Conservation (phyloP, 2,888 invertebrate species). For the Drosophila suboccidentalis region DNA sequence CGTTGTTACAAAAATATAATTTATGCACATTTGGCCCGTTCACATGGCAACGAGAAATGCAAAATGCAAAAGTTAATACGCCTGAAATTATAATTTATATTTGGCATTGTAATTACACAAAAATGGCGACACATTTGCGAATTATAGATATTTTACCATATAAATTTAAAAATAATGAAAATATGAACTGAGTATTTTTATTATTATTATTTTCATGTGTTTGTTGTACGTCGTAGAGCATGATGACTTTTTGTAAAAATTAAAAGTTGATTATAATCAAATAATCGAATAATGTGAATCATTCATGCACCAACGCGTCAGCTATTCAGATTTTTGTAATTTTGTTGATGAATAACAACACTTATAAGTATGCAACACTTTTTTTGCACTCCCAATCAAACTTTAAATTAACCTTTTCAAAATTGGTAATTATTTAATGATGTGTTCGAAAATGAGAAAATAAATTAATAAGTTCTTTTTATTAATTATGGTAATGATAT, state of each 20-base stretch:
- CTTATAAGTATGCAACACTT: slow-evolving; percentile 45
- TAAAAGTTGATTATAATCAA: slow-evolving; percentile 57
- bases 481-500: slow-evolving; percentile 3
- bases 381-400: neutral
- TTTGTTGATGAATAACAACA: slow-evolving; percentile 5
- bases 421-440: slow-evolving; percentile 25
- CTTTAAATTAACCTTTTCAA: neutral
- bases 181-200: neutral
- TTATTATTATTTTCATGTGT: neutral
- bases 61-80: slow-evolving; percentile 56
- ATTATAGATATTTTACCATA: slow-evolving; percentile 11
- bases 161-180: slow-evolving; percentile 16
- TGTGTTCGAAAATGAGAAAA: neutral
- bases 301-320: slow-evolving; percentile 38
- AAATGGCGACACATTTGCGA: slow-evolving; percentile 30
- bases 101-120: slow-evolving; percentile 49
- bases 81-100: slow-evolving; percentile 56
- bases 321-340: slow-evolving; percentile 2
- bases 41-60: slow-evolving; percentile 37
- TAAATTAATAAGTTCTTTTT: neutral
- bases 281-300: slow-evolving; percentile 58
- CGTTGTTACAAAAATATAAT: slow-evolving; percentile 55
- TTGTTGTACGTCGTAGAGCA: slow-evolving; percentile 35
- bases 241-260: slow-evolving; percentile 39
- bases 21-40: slow-evolving; percentile 53